These are phyloP conservation scores for Drosophila prosaltans DNA, from an alignment of 1,140 invertebrate species.

Conservation along the genomic window DNA sequence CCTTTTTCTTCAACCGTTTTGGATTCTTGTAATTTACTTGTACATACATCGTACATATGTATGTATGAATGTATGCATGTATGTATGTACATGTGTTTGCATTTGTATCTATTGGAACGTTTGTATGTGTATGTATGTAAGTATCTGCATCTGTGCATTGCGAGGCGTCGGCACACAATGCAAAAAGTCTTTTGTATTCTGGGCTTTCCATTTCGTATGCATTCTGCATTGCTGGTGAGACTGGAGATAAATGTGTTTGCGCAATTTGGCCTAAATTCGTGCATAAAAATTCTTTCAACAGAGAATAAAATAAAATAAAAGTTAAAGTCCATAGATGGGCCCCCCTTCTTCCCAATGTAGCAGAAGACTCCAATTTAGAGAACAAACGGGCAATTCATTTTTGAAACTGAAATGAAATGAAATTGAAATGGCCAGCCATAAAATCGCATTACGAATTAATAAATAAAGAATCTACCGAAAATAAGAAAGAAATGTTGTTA, in stretches of 20 bases:
- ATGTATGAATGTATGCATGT: too few relatives aligned
- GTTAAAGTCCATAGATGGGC: constrained; percentile 10
- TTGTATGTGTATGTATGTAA: constrained; percentile 34
- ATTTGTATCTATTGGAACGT: constrained; percentile 60
- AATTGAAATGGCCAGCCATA: constrained; percentile 42
- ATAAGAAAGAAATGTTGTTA: constrained; percentile 9
- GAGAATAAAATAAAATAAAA: neutral
- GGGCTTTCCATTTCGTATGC: constrained; percentile 68
- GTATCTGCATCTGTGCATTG: constrained; percentile 50
- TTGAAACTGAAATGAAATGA: constrained; percentile 28
- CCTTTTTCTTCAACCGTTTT: constrained; percentile 24
- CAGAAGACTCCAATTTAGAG: constrained; percentile 2
- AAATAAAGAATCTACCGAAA: constrained; percentile 51
- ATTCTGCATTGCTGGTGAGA: constrained; percentile 54
- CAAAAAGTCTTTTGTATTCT: constrained; percentile 44
- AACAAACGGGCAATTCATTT: constrained; percentile 11
- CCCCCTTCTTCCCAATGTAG: neutral
- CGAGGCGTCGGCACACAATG: constrained; percentile 35
- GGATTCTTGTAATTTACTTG: constrained; percentile 66
- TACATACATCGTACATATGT: constrained; percentile 19
- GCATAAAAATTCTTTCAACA: constrained; percentile 10
- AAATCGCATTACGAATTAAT: constrained; percentile 66
- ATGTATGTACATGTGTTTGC: constrained; percentile 40
- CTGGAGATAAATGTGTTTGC: constrained; percentile 26
- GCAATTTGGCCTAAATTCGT: constrained; percentile 37